These are phyloP conservation scores for Protobothrops flavoviridis DNA, from an alignment of 2,113 vertebrate species.

Conservation along the genomic window DNA sequence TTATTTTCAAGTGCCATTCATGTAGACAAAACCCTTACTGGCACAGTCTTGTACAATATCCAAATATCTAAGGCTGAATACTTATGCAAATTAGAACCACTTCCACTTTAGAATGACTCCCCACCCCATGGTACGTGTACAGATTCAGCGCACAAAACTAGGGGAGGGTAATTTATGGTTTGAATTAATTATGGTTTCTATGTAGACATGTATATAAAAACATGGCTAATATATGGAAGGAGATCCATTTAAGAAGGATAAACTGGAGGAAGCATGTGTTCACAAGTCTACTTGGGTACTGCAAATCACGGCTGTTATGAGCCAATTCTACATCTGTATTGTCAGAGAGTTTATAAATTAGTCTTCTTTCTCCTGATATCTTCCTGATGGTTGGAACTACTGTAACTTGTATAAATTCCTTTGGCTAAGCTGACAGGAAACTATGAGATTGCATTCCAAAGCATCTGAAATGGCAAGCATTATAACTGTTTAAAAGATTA, in stretches of 20 bases:
- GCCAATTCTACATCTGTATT: neutral
- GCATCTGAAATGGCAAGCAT: neutral
- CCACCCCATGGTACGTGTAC: neutral
- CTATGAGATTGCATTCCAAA: neutral
- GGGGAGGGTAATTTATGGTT: neutral
- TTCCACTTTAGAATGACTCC: neutral
- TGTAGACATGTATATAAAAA: neutral
- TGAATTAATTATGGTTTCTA: neutral
- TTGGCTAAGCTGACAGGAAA: neutral
- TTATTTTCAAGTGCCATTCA: neutral
- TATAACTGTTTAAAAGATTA: slow-evolving; percentile 28
- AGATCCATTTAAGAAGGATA: neutral
- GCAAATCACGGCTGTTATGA: neutral
- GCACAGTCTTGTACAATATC: neutral
- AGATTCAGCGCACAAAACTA: neutral
- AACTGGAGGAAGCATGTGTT: neutral
- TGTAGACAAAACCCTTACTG: neutral
- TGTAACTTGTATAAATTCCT: neutral
- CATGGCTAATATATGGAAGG: neutral
- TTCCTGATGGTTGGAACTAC: neutral
- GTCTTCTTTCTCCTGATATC: neutral
- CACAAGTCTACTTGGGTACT: neutral
- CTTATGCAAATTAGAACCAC: neutral
- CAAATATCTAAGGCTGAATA: neutral
- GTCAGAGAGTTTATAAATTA: neutral